These are phyloP conservation scores for Drosophila acutilabella DNA, from an alignment of 2,888 invertebrate species.

Conservation along the genomic window DNA sequence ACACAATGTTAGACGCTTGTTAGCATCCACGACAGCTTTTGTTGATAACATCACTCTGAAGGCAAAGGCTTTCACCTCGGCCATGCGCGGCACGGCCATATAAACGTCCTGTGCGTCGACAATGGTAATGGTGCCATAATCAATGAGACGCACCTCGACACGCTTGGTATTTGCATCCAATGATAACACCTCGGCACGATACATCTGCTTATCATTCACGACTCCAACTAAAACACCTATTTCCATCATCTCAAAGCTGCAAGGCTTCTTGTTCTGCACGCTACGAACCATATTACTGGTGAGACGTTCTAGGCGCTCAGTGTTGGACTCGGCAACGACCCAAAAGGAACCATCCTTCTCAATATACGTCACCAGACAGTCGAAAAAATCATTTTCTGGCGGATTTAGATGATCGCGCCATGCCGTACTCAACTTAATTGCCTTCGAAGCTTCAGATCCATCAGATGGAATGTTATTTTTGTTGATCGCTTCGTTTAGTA, in stretches of 20 bases:
- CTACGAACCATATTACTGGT: constrained; percentile 11
- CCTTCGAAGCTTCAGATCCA: not conserved
- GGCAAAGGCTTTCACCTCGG: constrained; percentile 38
- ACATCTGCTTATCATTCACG: constrained; percentile 1
- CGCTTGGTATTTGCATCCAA: not conserved
- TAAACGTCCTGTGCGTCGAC: constrained; percentile 27
- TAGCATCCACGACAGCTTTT: constrained; percentile 20
- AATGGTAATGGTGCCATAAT: constrained; percentile 30
- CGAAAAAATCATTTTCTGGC: constrained; percentile 28
- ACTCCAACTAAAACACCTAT: constrained; percentile 40
- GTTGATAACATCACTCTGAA: constrained; percentile 35
- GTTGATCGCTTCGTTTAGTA: not conserved
- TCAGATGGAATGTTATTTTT: not conserved
- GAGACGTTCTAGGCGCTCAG: constrained; percentile 24
- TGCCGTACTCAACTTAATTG: constrained; percentile 2
- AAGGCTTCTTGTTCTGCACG: constrained; percentile 8
- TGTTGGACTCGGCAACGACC: constrained; percentile 30
- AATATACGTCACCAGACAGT: constrained; percentile 41
- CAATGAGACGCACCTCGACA: constrained; percentile 49
- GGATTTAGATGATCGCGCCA: constrained; percentile 48
- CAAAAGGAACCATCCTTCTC: constrained; percentile 48
- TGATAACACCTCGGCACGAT: constrained; percentile 37
- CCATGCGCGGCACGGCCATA: constrained; percentile 25
- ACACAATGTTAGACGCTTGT: constrained; percentile 34
- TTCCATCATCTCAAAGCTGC: constrained; percentile 14